Evolutionary conservation across 2,797 vertebrate genomes (phyloP).

Genomic region (Echeneis naucrates): DNA sequence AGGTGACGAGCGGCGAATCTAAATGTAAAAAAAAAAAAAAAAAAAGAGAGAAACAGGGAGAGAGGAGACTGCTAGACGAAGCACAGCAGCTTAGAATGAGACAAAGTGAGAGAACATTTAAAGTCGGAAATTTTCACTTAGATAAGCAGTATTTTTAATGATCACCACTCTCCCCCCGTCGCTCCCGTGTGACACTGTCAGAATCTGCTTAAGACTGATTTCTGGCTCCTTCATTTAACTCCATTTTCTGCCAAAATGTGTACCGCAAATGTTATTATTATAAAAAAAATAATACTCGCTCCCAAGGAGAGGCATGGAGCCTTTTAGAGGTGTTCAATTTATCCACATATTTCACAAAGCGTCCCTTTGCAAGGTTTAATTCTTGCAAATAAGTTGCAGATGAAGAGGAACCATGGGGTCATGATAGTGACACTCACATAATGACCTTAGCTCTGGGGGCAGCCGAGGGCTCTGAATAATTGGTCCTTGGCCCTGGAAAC

Average conservation of each 20-base stretch:
- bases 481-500: constrained; percentile 78
- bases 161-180: constrained; percentile 68
- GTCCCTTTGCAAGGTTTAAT: constrained; percentile 50
- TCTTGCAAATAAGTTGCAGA: constrained; percentile 74
- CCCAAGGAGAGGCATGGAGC: constrained; percentile 16
- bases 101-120: constrained; percentile 82
- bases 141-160: constrained; percentile 87
- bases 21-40: constrained; percentile 81
- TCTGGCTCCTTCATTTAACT: constrained; percentile 69
- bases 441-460: constrained; percentile 74
- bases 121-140: constrained; percentile 83
- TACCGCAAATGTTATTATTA: constrained; percentile 73
- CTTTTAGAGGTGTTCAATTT: constrained; percentile 44
- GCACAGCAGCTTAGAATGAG: constrained; percentile 71
- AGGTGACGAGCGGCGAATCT: constrained; percentile 87
- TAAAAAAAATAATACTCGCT: constrained; percentile 56
- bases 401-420: constrained; percentile 68
- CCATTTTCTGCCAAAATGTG: constrained; percentile 49
- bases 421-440: constrained; percentile 74
- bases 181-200: constrained; percentile 55
- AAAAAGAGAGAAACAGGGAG: constrained; percentile 57
- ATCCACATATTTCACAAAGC: constrained; percentile 28
- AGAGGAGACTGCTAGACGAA: constrained; percentile 80
- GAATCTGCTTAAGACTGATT: constrained; percentile 75
- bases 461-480: constrained; percentile 78